Conservation (phyloP, 2,113 vertebrate species). For the Crotalus helleri region DNA sequence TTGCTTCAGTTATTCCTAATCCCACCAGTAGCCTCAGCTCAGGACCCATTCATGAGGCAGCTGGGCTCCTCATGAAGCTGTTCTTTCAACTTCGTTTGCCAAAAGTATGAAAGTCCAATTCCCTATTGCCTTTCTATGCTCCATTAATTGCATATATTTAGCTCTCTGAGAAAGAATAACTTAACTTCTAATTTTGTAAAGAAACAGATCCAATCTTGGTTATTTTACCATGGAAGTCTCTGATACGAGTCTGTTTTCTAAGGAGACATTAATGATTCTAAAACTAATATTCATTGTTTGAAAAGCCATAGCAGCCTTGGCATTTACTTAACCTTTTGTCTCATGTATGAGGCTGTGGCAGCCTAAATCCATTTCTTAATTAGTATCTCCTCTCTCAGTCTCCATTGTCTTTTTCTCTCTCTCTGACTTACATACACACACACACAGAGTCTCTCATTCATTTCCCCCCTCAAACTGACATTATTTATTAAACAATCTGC, state of each 20-base stretch:
- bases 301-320: conserved; percentile 93
- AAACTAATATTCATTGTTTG: conserved; percentile 99
- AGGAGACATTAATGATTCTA: conserved; percentile 97
- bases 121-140: conserved; percentile 72
- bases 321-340: conserved; percentile 99
- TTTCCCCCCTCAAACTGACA: conserved; percentile 34
- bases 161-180: conserved; percentile 81
- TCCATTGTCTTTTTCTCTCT: conserved; percentile 1
- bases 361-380: conserved; percentile 98
- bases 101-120: conserved; percentile 67
- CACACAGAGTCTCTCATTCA: neutral
- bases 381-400: conserved; percentile 89
- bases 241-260: conserved; percentile 94
- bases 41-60: neutral
- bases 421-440: neutral
- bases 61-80: neutral
- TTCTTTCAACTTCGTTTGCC: conserved; percentile 73
- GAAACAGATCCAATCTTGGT: conserved; percentile 78
- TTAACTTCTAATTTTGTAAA: conserved; percentile 86
- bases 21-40: neutral
- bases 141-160: conserved; percentile 85
- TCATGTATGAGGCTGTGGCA: conserved; percentile 93
- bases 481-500: conserved; percentile 83
- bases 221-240: conserved; percentile 85
- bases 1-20: neutral